Conservation (phyloP, 2,113 vertebrate genomes). For the Eudyptes chrysolophus region DNA sequence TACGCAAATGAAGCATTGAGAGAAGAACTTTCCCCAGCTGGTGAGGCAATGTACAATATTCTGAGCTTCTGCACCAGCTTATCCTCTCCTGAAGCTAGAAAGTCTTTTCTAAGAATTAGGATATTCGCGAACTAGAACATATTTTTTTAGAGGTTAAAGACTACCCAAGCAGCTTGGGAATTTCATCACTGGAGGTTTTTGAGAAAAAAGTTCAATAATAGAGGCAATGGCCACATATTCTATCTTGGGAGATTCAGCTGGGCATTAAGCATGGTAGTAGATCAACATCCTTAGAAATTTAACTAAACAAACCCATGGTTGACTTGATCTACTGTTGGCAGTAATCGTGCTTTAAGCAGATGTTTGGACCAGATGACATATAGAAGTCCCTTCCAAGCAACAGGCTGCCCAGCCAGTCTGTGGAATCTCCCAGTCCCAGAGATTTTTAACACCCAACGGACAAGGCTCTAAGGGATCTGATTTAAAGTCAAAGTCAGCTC, state of each 20-base stretch:
- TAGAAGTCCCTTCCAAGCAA: neutral
- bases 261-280: neutral
- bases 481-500: neutral
- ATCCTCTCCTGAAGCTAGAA: neutral
- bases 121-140: neutral
- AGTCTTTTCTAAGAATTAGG: neutral
- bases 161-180: neutral
- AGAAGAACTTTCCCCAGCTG: neutral
- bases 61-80: neutral
- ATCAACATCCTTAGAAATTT: neutral
- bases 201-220: neutral
- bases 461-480: neutral
- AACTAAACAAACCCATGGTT: neutral
- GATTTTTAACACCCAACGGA: neutral
- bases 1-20: neutral
- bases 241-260: neutral
- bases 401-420: neutral
- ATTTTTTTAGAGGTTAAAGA: neutral
- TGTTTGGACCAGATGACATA: neutral
- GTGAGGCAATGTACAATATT: neutral
- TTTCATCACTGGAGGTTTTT: neutral
- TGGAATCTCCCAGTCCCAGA: neutral
- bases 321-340: neutral
- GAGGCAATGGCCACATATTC: neutral
- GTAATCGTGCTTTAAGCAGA: neutral